Evolutionary conservation across 2,888 invertebrate genomes (phyloP).

Genomic region (Drosophila mettleri): DNA sequence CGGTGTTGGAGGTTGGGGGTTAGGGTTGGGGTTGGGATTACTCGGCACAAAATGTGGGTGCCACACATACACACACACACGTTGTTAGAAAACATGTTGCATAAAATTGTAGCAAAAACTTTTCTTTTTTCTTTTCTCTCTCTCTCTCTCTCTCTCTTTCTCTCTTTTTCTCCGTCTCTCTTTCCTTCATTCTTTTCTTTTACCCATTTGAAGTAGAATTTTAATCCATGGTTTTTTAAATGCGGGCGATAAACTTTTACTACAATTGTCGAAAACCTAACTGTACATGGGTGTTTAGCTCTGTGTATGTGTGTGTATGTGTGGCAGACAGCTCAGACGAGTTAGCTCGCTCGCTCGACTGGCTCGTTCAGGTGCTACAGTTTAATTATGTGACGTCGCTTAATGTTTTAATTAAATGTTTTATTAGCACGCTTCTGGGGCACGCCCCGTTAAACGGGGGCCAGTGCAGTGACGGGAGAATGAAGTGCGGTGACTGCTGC

Average conservation of each 20-base stretch:
- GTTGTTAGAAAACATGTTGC: constrained; percentile 49
- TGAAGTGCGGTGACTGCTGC: neutral
- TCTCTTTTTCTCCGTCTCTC: neutral
- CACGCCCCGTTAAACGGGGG: constrained; percentile 29
- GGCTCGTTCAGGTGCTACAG: constrained; percentile 66
- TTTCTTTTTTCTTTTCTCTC: constrained; percentile 15
- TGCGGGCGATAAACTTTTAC: constrained; percentile 80
- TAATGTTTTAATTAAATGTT: constrained; percentile 81
- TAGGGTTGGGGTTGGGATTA: neutral
- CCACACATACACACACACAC: constrained; percentile 10
- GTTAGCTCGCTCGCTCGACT: constrained; percentile 32
- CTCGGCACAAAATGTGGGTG: constrained; percentile 36
- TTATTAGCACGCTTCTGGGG: constrained; percentile 74
- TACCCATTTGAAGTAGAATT: constrained; percentile 74
- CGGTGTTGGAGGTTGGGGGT: neutral
- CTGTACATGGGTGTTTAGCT: constrained; percentile 25
- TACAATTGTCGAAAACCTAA: constrained; percentile 73
- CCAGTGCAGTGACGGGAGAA: neutral
- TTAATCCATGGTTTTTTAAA: constrained; percentile 81
- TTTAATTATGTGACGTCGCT: constrained; percentile 65
- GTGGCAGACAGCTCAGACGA: constrained; percentile 30
- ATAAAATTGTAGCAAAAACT: constrained; percentile 50
- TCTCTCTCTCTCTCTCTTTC: constrained; percentile 5
- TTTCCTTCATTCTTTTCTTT: constrained; percentile 18
- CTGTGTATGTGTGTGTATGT: constrained; percentile 11